Evolutionary conservation across 2,797 vertebrate genomes (phyloP), one percentile per base, ranked within the genome.

Genomic region (Sebastes reedi): DNA sequence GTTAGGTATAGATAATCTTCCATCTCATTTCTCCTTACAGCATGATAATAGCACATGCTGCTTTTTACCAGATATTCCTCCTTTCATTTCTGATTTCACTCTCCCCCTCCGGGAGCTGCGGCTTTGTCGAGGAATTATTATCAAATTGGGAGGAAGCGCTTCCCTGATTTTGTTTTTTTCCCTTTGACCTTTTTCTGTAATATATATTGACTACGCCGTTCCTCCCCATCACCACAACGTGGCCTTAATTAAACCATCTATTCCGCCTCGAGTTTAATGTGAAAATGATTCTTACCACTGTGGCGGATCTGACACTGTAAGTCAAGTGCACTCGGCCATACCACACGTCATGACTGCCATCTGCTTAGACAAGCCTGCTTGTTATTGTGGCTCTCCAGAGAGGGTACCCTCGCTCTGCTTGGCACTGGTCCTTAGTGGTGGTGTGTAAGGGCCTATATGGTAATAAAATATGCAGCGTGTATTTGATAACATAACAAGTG

Each of bases 291-390:
- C 69, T 59, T 58, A 66, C 52, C 61, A 29, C 67, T 22, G 46
- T 69, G 66, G 46, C 70, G 79, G 46, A 82, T 81, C 79, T 81
- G 80, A 77, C 81, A 75, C 75, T 82, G 76, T 80, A 70, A 82
- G 83, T 77, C 71, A 64, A 71, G 79, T 79, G 72, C 82, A 85
- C 72, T 89, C 55, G 55, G 34, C 80, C 80, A 14, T 82, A 60
- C 64, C 78, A 79, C 76, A 80, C 79, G 82, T 87, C 87, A 85
- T 73, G 80, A 69, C 73, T 67, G 61, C 88, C 89, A 89, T 90
- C 83, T 92, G 87, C 72, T 91, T 58, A 72, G 72, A 86, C 61
- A 64, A 74, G 64, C 62, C 62, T 71, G 82, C 73, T 72, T 87
- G 82, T 84, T 83, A 74, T 58, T 65, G 78, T 52, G 2, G 75